Percentiles rank a stretch among this genome's conserved stretches.
phyloP scores from a whole-genome alignment of 2,113 vertebrate genomes.

The Xiphorhynchus elegans region DNA sequence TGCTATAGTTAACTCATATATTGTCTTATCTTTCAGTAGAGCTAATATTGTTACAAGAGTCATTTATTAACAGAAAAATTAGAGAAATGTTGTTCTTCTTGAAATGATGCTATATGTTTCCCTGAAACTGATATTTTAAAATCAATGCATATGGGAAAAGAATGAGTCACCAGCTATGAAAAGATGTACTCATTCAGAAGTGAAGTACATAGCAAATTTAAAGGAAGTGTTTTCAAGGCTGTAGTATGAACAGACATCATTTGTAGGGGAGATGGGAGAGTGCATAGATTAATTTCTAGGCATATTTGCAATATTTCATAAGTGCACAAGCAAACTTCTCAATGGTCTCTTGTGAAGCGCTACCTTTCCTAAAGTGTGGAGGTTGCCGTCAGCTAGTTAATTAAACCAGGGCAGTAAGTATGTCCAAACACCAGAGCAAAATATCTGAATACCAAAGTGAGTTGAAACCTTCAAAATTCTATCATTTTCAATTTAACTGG shows the following conservation, averaged over 20 bases:
- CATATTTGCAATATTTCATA: not conserved
- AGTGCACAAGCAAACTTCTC: not conserved
- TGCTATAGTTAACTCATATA: not conserved
- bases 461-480: not conserved
- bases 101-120: not conserved
- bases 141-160: not conserved
- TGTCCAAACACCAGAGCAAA: not conserved
- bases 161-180: not conserved
- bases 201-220: not conserved
- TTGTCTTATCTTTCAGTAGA: not conserved
- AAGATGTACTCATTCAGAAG: not conserved
- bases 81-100: not conserved
- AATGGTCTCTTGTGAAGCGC: not conserved
- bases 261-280: not conserved
- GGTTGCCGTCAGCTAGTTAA: not conserved
- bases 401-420: not conserved
- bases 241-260: not conserved
- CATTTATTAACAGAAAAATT: not conserved
- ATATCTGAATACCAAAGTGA: not conserved
- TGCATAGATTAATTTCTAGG: not conserved
- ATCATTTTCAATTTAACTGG: not conserved
- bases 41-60: not conserved
- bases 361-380: not conserved
- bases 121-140: not conserved
- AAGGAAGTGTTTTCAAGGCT: not conserved